A percentile compares a stretch with the other conserved stretches of the same genome.
These are phyloP conservation scores for Dryas iulia DNA, from an alignment of 1,140 invertebrate species.

Conservation along the genomic window DNA sequence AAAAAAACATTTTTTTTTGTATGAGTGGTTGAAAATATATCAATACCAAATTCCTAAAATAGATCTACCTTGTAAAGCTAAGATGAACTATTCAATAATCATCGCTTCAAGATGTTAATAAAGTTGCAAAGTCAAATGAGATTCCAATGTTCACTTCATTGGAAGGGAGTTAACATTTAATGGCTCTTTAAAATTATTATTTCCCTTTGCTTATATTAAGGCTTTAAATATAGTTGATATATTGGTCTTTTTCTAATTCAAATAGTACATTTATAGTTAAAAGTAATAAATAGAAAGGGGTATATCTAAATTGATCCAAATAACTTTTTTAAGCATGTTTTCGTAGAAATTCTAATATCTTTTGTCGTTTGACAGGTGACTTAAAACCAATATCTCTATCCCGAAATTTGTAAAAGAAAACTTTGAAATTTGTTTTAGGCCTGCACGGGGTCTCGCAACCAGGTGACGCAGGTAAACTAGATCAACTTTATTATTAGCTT, in stretches of 20 bases:
- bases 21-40: too few relatives aligned
- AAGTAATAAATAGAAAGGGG: background rate
- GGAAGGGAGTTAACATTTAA: slow-evolving; percentile 23
- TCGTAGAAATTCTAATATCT: background rate
- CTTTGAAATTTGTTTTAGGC: slow-evolving; percentile 65
- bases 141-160: slow-evolving; percentile 21
- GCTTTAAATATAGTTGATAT: background rate
- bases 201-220: background rate
- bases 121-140: slow-evolving; percentile 24
- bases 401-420: slow-evolving; percentile 28
- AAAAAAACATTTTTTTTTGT: too few relatives aligned
- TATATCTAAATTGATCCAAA: background rate
- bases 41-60: background rate
- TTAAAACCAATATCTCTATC: slow-evolving; percentile 17
- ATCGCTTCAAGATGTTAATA: slow-evolving; percentile 24
- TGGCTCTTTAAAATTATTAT: slow-evolving; percentile 7
- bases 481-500: slow-evolving; percentile 24
- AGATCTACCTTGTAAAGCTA: background rate
- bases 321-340: background rate
- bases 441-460: slow-evolving; percentile 56
- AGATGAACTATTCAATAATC: slow-evolving; percentile 12
- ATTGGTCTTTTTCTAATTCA: background rate
- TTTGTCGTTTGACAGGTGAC: background rate
- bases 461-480: slow-evolving; percentile 53
- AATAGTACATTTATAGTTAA: background rate